Evolutionary conservation across 2,113 vertebrate genomes (phyloP).

Genomic region (Anhinga anhinga): DNA sequence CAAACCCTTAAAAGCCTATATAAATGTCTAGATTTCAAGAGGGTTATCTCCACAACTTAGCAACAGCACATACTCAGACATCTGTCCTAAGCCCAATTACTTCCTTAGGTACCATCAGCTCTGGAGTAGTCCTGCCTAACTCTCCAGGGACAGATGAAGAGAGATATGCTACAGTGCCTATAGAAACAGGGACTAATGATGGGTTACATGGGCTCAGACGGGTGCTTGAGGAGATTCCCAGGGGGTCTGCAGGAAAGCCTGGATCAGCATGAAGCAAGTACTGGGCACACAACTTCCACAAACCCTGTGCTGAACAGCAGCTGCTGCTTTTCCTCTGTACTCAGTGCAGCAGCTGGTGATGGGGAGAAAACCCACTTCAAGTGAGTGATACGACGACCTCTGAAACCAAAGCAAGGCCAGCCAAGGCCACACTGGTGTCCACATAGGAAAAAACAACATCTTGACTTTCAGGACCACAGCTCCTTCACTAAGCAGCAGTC

Average conservation of each 20-base stretch:
- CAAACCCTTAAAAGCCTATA: not conserved
- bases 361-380: not conserved
- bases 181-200: not conserved
- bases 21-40: not conserved
- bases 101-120: not conserved
- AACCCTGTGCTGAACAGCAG: not conserved
- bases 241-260: not conserved
- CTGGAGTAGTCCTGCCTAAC: not conserved
- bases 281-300: not conserved
- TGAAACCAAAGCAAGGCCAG: not conserved
- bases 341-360: not conserved
- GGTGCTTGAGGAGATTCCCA: not conserved
- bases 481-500: not conserved
- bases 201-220: not conserved
- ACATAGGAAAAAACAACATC: not conserved
- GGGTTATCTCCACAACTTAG: not conserved
- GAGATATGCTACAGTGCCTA: not conserved
- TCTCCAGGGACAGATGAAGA: not conserved
- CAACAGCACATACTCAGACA: not conserved
- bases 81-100: not conserved
- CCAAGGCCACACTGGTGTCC: not conserved
- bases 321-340: not conserved
- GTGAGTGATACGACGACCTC: rapidly evolving
- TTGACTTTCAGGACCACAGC: not conserved
- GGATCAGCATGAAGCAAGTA: not conserved